A percentile compares a stretch with the other conserved stretches of the same genome.
phyloP scores from a whole-genome alignment of 2,113 vertebrate species.

The Zosterops hypoxanthus region DNA sequence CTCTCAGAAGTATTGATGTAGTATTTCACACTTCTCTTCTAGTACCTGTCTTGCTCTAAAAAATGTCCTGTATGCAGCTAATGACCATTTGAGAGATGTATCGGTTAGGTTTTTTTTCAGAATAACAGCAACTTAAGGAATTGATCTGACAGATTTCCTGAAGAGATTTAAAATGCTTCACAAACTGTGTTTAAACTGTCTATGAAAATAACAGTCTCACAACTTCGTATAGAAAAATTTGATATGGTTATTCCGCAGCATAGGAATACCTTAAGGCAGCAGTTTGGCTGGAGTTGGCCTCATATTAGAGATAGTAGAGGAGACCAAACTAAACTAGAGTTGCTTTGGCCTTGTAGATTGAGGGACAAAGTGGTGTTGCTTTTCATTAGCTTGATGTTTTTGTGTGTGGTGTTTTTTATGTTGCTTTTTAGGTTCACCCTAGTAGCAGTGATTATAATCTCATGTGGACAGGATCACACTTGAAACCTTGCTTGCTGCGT shows the following conservation, averaged over 20 bases:
- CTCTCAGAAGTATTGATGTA: not conserved
- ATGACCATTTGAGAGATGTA: not conserved
- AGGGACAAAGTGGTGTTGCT: not conserved
- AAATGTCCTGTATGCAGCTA: not conserved
- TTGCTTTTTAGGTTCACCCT: slow-evolving; percentile 83
- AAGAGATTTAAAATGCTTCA: not conserved
- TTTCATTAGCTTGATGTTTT: not conserved
- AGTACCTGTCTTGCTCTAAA: not conserved
- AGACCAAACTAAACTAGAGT: not conserved
- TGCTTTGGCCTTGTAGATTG: not conserved
- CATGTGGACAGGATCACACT: slow-evolving; percentile 98
- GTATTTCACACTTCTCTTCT: not conserved
- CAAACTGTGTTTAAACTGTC: not conserved
- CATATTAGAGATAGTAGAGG: not conserved
- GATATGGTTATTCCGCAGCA: not conserved
- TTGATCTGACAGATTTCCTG: not conserved
- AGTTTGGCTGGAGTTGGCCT: not conserved
- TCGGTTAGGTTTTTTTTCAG: not conserved
- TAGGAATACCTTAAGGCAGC: not conserved
- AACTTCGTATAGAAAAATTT: not conserved
- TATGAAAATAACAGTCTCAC: not conserved
- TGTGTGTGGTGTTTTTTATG: not conserved
- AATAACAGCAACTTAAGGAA: not conserved
- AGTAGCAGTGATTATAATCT: slow-evolving; percentile 94
- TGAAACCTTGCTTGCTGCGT: slow-evolving; percentile 91